Conservation (phyloP, 1,140 invertebrate species). For the Platyscapa corneri region DNA sequence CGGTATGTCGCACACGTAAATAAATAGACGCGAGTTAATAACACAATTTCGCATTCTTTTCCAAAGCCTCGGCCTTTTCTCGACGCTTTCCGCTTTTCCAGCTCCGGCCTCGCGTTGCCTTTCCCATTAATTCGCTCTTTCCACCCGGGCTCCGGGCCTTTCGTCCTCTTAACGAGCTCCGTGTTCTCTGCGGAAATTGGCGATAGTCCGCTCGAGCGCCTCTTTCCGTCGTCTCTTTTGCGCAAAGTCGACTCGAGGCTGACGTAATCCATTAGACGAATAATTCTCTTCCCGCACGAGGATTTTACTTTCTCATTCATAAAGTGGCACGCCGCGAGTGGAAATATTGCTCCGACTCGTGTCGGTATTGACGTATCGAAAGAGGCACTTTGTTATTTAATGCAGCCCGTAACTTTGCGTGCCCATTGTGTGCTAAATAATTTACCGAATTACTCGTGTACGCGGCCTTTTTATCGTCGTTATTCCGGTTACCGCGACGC, state of each 20-base stretch:
- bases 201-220: too few relatives aligned
- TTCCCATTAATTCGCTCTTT: not conserved
- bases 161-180: too few relatives aligned
- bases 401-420: not conserved
- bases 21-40: constrained; percentile 32
- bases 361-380: not conserved
- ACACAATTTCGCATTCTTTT: constrained; percentile 1
- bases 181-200: too few relatives aligned
- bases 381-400: not conserved
- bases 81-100: not conserved
- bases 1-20: not conserved
- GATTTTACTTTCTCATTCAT: constrained; percentile 29
- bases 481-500: not conserved
- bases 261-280: constrained; percentile 1
- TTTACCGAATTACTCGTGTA: not conserved
- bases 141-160: not conserved
- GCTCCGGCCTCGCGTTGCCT: not conserved
- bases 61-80: not conserved
- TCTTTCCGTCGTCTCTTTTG: too few relatives aligned
- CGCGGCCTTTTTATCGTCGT: not conserved
- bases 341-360: not conserved
- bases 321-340: too few relatives aligned
- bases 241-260: not conserved
- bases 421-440: not conserved
- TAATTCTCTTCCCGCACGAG: not conserved